Base-by-base conservation (phyloP, 2,888 invertebrate species). In the Leucophora obtusa region DNA sequence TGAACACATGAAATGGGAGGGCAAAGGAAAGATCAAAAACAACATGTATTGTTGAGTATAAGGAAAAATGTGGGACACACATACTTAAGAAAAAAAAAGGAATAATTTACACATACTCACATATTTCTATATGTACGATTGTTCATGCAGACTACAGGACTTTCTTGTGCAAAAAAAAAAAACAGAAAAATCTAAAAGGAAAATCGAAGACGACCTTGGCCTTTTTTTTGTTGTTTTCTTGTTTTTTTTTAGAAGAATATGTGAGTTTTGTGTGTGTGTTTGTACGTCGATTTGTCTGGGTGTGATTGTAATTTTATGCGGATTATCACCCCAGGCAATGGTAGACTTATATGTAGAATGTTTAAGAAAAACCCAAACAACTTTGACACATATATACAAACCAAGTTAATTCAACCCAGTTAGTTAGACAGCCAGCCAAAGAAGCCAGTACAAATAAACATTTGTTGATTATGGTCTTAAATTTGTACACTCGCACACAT, bases 231-330 rank as follows among this genome's bases (percentile, higher is more conserved):
- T 38, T 56, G 58, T 58, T 35, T 59, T 65, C 51, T 65, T 21
- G 1, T 43, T 82, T 66, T 72, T 78, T 78, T 33, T 59, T 69
- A 15, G 35, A 43, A 33, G 65, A 73, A 70, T 73, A 43, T 76
- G 70, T 51, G 53, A 58, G 69, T 69, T 56, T 47, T 62, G 35
- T 28, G 62, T 79, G 65, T 60, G 68, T 63, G 63, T 58, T 53
- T 73, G 76, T 58, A 35, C 60, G 76, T 70, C 73, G 81, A 69
- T 70, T 74, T 84, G 86, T 85, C 85, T 86, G 84, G 83, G 84
- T 82, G 84, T 86, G 85, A 84, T 85, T 86, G 86, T 87, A 86
- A 87, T 87, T 86, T 87, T 87, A 86, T 87, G 87, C 87, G 87
- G 87, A 87, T 87, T 87, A 87, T 87, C 86, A 87, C 86, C 84